These are phyloP conservation scores for Craseonycteris thonglongyai DNA, from an alignment of 2,113 vertebrate species.

Conservation along the genomic window DNA sequence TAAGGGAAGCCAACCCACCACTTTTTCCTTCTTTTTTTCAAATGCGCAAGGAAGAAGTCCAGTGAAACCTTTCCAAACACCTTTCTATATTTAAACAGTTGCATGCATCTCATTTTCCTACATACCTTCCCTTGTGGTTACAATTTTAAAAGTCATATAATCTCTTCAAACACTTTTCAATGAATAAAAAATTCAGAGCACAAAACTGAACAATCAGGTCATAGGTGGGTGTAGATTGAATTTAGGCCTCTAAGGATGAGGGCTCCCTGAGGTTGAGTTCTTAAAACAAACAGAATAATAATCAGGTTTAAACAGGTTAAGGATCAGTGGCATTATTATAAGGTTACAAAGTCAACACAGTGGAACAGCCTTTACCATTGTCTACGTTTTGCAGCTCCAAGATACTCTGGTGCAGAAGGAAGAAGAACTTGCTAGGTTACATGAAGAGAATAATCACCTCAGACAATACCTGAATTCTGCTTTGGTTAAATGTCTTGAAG, in stretches of 20 bases:
- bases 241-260: constrained; percentile 55
- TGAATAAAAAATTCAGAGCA: constrained; percentile 65
- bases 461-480: constrained; percentile 90
- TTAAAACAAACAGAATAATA: constrained; percentile 72
- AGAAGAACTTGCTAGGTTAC: constrained; percentile 91
- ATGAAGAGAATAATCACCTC: constrained; percentile 93
- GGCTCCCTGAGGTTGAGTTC: constrained; percentile 53
- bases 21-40: background rate
- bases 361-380: constrained; percentile 55
- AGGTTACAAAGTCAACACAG: constrained; percentile 78
- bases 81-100: constrained; percentile 57
- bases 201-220: constrained; percentile 69
- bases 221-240: constrained; percentile 7
- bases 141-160: constrained; percentile 52
- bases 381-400: constrained; percentile 86
- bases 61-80: background rate
- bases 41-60: background rate
- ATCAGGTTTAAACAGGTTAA: constrained; percentile 61
- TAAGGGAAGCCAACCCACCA: background rate
- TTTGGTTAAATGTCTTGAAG: constrained; percentile 88
- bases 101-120: constrained; percentile 41
- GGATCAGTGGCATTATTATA: constrained; percentile 59
- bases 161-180: constrained; percentile 61
- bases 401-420: constrained; percentile 93
- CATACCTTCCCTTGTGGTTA: constrained; percentile 44